Percentiles rank a stretch among this genome's conserved stretches.
phyloP scores from a whole-genome alignment of 2,797 vertebrate species.

The Crenichthys baileyi region DNA sequence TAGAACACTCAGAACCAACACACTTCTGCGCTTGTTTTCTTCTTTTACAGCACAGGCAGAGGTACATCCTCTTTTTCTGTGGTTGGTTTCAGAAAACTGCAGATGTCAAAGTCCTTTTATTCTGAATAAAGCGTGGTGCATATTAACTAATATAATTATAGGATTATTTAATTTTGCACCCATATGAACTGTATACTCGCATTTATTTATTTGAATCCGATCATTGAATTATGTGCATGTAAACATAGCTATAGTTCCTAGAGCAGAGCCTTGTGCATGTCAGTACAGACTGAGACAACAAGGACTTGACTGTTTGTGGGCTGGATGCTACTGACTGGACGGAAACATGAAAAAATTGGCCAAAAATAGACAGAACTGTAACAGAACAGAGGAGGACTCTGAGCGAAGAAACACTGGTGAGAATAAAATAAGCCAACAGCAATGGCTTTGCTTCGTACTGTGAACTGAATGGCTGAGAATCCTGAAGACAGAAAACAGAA shows the following conservation, averaged over 20 bases:
- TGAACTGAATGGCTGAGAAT: not conserved
- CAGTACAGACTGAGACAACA: slow-evolving; percentile 8
- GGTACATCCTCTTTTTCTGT: too few species aligned
- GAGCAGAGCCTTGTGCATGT: not conserved
- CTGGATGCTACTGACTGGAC: not conserved
- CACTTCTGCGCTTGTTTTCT: too few species aligned
- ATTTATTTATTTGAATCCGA: too few species aligned
- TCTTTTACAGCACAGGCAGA: too few species aligned
- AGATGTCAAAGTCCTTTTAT: too few species aligned
- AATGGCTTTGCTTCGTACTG: not conserved
- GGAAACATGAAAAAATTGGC: slow-evolving; percentile 29
- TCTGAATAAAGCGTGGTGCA: too few species aligned
- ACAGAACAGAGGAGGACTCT: slow-evolving; percentile 3
- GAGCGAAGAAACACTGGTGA: slow-evolving; percentile 3
- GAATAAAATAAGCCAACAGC: not conserved
- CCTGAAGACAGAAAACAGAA: slow-evolving; percentile 14
- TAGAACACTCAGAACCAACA: too few species aligned
- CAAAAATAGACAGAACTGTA: slow-evolving; percentile 37
- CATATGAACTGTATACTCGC: too few species aligned
- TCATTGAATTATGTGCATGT: too few species aligned
- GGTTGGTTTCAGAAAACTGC: too few species aligned
- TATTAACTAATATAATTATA: too few species aligned
- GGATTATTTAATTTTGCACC: too few species aligned
- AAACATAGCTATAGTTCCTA: not conserved
- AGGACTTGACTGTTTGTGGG: slow-evolving; percentile 21